phyloP scores from a whole-genome alignment of 2,888 invertebrate genomes.

The Morpho deidamia region DNA sequence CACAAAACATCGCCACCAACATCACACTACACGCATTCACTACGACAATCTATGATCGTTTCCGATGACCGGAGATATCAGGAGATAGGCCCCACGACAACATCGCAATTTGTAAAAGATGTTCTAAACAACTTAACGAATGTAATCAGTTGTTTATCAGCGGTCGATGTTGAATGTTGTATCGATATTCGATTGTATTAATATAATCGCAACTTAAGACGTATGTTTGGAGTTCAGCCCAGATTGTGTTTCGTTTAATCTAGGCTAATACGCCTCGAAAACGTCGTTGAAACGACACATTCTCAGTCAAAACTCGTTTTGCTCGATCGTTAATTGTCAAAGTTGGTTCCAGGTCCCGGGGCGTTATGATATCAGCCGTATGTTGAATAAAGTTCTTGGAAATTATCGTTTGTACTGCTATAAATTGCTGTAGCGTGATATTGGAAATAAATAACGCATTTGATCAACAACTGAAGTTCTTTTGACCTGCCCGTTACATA shows the following conservation, averaged over 20 bases:
- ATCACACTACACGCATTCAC: too few species aligned
- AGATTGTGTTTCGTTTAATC: conserved; percentile 29
- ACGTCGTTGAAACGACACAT: conserved; percentile 40
- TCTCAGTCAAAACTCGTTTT: conserved; percentile 44
- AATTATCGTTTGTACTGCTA: conserved; percentile 28
- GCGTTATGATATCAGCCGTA: conserved; percentile 35
- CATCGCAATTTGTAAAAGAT: too few species aligned
- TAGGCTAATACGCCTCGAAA: conserved; percentile 6
- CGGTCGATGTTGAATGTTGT: conserved; percentile 7
- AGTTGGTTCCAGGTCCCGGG: conserved; percentile 37
- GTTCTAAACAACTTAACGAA: too few species aligned
- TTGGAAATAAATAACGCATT: conserved; percentile 20
- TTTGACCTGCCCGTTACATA: neutral
- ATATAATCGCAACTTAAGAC: conserved; percentile 22
- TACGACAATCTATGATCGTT: too few species aligned
- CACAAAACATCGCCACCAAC: too few species aligned
- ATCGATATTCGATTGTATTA: too few species aligned
- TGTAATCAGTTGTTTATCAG: too few species aligned
- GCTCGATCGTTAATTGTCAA: conserved; percentile 54
- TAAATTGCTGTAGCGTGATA: conserved; percentile 20
- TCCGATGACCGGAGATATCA: too few species aligned
- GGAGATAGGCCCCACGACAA: too few species aligned
- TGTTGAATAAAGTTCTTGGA: conserved; percentile 37
- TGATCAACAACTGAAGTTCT: conserved; percentile 3
- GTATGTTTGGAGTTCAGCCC: conserved; percentile 26